Conservation (phyloP, 2,888 invertebrate species). For the Rotaria sp. region DNA sequence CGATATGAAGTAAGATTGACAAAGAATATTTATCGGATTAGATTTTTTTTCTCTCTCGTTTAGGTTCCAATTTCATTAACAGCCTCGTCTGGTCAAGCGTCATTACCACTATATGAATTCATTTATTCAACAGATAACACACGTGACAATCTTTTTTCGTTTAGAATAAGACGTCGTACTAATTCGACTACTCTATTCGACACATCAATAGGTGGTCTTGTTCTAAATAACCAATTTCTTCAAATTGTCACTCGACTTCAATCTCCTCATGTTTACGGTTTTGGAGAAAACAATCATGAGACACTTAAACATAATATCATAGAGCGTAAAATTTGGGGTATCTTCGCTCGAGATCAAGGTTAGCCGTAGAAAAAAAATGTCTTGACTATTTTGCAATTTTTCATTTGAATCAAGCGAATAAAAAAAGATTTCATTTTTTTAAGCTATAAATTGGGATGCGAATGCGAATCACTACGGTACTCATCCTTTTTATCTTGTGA, state of each 20-base stretch:
- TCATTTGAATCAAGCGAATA: background rate
- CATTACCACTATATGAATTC: background rate
- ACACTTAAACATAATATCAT: too few relatives aligned
- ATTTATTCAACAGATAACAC: background rate
- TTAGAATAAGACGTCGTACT: constrained; percentile 36
- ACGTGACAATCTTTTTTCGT: constrained; percentile 28
- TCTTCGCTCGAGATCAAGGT: too few relatives aligned
- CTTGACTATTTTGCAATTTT: too few relatives aligned
- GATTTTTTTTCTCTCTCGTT: too few relatives aligned
- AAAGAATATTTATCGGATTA: background rate
- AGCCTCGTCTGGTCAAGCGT: background rate
- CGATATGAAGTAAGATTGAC: background rate
- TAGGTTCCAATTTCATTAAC: background rate
- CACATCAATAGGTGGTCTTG: too few relatives aligned
- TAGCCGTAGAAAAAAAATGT: background rate
- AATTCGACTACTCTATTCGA: constrained; percentile 29
- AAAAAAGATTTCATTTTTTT: too few relatives aligned
- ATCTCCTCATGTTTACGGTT: too few relatives aligned
- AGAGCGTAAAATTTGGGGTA: too few relatives aligned
- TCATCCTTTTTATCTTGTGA: constrained; percentile 73
- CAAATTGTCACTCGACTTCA: too few relatives aligned
- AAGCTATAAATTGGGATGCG: constrained; percentile 27
- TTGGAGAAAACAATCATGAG: too few relatives aligned
- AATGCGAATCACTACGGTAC: constrained; percentile 68
- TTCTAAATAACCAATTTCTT: too few relatives aligned